Evolutionary conservation across 2,888 invertebrate genomes (phyloP), one percentile per base, ranked within the genome.

Genomic region (Scaptomyza parva): DNA sequence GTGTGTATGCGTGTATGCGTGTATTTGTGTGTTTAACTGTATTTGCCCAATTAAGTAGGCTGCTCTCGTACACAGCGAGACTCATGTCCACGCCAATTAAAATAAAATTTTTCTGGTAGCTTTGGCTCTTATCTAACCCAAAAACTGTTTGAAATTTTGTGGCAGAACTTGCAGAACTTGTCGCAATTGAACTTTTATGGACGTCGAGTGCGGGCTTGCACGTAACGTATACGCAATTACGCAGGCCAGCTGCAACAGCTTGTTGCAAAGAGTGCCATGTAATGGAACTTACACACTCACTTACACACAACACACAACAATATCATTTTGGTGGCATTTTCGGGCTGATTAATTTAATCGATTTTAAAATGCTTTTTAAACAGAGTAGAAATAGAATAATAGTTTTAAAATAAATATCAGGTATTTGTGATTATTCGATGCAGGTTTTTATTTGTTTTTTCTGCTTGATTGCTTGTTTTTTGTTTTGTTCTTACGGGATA

Each of bases 11-110:
- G 53, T 17, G 33, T 40, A 22, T 24, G 57, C 22, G 37, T 48
- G 39, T 50, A 22, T 51, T 33, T 48, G 22, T 75, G 45, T 75
- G 65, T 33, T 62, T 65, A 70, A 70, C 60, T 76, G 70, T 63
- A 71, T 78, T 70, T 48, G 52, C 60, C 52, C 89, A 88, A 84
- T 88, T 88, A 88, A 88, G 84, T 88, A 82, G 76, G 80, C 86
- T 57, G 60, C 66, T 37, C 78, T 69, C 79, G 79, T 69, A 75
- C 59, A 62, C 51, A 77, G 51, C 63, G 50, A 37, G 30, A 52
- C 61, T 69, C 87, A 80, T 88, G 88, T 88, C 84, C 80, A 79
- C 69, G 74, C 76, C 88, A 85, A 85, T 88, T 88, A 87, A 88
- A 88, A 83, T 88, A 81, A 72, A 67, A 71, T 82, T 76, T 80